Conservation (phyloP, 2,888 invertebrate species). For the Chaetogeoica ovagalla region DNA sequence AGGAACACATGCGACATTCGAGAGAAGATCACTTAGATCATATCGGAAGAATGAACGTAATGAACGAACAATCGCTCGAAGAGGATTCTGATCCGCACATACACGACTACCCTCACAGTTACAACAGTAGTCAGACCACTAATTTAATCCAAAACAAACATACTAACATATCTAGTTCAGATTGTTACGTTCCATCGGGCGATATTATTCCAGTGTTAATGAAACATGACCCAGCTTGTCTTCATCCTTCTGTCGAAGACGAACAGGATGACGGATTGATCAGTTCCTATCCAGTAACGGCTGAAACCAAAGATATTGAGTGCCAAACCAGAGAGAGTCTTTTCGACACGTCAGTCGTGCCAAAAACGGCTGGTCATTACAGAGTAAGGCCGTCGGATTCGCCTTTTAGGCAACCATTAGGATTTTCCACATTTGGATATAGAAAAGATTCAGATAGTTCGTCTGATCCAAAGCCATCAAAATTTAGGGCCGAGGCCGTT, state of each 20-base stretch:
- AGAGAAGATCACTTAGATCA: constrained; percentile 78
- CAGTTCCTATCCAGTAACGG: constrained; percentile 36
- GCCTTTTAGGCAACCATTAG: constrained; percentile 55
- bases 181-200: constrained; percentile 54
- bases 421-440: constrained; percentile 66
- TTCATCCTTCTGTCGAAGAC: constrained; percentile 47
- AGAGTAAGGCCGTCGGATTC: constrained; percentile 50
- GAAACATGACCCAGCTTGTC: constrained; percentile 34
- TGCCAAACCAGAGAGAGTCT: constrained; percentile 84
- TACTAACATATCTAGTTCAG: constrained; percentile 50
- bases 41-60: constrained; percentile 62
- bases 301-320: constrained; percentile 70
- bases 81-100: constrained; percentile 51
- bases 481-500: constrained; percentile 66
- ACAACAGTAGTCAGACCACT: constrained; percentile 45
- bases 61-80: constrained; percentile 54
- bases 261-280: constrained; percentile 55
- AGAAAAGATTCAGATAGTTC: constrained; percentile 55
- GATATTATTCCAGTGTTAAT: constrained; percentile 50
- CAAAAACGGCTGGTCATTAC: constrained; percentile 55
- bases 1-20: constrained; percentile 77
- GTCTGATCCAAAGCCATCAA: constrained; percentile 50
- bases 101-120: constrained; percentile 46
- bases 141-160: constrained; percentile 52
- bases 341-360: constrained; percentile 60